Conservation (phyloP, 2,888 invertebrate species). For the Molorchus minor region DNA sequence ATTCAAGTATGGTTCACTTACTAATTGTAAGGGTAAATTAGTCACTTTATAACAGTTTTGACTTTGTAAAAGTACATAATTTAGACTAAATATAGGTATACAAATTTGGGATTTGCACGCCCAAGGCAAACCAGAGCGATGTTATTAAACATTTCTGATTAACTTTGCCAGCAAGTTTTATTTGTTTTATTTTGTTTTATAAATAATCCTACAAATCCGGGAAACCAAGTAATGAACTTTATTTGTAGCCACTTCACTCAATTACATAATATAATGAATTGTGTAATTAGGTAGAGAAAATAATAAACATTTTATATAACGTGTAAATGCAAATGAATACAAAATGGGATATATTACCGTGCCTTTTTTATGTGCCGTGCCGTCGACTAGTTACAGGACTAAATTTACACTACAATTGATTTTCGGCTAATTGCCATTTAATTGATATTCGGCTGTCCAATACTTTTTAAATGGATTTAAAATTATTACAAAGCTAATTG, state of each 20-base stretch:
- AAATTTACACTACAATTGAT: slow-evolving; percentile 21
- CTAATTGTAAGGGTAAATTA: neutral
- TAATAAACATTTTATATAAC: slow-evolving; percentile 19
- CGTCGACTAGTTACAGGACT: neutral
- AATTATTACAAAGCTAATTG: too few relatives aligned
- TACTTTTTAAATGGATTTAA: too few relatives aligned
- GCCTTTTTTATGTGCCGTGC: slow-evolving; percentile 12
- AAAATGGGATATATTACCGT: neutral
- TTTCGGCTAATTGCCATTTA: slow-evolving; percentile 25
- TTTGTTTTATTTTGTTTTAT: too few relatives aligned
- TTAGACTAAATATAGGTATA: slow-evolving; percentile 7
- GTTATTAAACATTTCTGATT: neutral
- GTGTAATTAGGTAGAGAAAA: slow-evolving; percentile 25
- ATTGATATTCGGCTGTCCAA: slow-evolving; percentile 24
- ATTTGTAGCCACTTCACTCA: slow-evolving; percentile 12
- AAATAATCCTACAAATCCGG: too few relatives aligned
- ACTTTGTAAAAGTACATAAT: slow-evolving; percentile 8
- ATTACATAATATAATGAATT: slow-evolving; percentile 23
- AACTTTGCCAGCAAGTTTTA: too few relatives aligned
- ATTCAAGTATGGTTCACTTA: too few relatives aligned
- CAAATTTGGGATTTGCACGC: neutral
- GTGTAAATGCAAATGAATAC: slow-evolving; percentile 21
- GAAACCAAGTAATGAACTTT: slow-evolving; percentile 10
- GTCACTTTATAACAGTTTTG: slow-evolving; percentile 7
- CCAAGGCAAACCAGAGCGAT: neutral